Base-by-base conservation (phyloP, 2,888 invertebrate species). In the Heliconius ismenius region DNA sequence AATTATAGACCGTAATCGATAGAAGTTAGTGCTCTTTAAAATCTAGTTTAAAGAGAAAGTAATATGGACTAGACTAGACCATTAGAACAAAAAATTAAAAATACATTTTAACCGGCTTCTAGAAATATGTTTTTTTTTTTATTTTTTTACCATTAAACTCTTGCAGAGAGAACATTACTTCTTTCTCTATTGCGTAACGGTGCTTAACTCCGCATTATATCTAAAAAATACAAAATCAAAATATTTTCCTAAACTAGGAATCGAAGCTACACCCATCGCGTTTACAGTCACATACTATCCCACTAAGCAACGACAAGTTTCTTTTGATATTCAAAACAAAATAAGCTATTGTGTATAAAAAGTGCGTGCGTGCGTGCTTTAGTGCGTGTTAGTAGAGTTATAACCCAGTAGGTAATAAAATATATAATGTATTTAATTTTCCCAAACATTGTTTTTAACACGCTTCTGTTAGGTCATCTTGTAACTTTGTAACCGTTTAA, bases 1-100 rank as follows among this genome's bases (percentile, higher is more conserved):
- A 63, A 64, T 70, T 28, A 54, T 58, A 15, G 21, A 69, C 26
- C 36, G 11, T 36, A 67, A 39, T 67, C 39, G 65, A 67, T 39
- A 67, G 39, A 62, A 13, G 13, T 15, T 62, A 62, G 60, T 6
- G 36, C 24, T 65, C 32, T 39, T 15, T 39, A 10, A 13, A 67
- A 2, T 67, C 60, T n/a, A 9, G 39, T 15, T 39, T 67, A 39
- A n/a, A n/a, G 54, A 54, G 69, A 54, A 70, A 70, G 28, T n/a
- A 1, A 21, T 9, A 21, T 28, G 49, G n/a, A 49, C 6, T 54
- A 69, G 21, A 32, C 58, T 70, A 58, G 15, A 58, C n/a, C 18
- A 6, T 28, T n/a, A 10, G n/a, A 62, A 4, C 24, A 26, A 62
- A 62, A 60, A 49, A 49, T 2, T 18, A 7, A 49, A 49, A 49